phyloP scores from a whole-genome alignment of 2,888 invertebrate genomes.

The Xanthia icteritia region DNA sequence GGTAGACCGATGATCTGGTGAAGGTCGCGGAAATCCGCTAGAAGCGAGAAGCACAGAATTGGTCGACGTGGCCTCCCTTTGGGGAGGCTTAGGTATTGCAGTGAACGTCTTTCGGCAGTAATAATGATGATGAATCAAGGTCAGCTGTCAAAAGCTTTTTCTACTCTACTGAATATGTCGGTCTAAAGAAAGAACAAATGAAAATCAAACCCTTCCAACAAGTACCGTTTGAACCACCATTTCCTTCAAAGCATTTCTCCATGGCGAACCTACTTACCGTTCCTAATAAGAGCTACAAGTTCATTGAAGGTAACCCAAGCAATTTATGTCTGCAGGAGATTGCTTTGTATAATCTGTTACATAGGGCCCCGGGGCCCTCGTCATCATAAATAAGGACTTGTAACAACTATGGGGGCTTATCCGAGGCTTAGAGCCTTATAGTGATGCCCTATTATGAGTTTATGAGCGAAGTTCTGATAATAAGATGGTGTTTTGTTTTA shows the following conservation, averaged over 20 bases:
- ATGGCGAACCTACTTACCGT: conserved; percentile 48
- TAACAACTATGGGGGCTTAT: conserved; percentile 78
- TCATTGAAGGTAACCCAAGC: conserved; percentile 76
- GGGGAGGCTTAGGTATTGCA: not conserved
- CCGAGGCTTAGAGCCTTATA: conserved; percentile 82
- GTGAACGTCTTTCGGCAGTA: not conserved
- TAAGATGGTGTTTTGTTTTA: conserved; percentile 8
- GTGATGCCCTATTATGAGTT: conserved; percentile 60
- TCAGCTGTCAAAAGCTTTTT: not conserved
- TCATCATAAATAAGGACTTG: conserved; percentile 83
- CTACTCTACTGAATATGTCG: too few relatives aligned
- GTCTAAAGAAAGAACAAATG: too few relatives aligned
- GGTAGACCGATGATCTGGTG: too few relatives aligned
- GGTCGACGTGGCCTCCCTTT: not conserved
- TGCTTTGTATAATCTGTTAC: conserved; percentile 79
- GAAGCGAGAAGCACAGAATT: not conserved
- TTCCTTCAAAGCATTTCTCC: not conserved
- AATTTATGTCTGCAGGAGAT: conserved; percentile 87
- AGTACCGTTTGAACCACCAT: not conserved
- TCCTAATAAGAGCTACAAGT: conserved; percentile 79
- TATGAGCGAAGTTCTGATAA: conserved; percentile 37
- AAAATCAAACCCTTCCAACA: too few relatives aligned
- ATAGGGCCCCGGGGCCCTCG: conserved; percentile 67
- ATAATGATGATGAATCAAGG: not conserved
- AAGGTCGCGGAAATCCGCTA: too few relatives aligned